Conservation (phyloP, 2,797 vertebrate genomes). For the Urosaurus nigricauda region DNA sequence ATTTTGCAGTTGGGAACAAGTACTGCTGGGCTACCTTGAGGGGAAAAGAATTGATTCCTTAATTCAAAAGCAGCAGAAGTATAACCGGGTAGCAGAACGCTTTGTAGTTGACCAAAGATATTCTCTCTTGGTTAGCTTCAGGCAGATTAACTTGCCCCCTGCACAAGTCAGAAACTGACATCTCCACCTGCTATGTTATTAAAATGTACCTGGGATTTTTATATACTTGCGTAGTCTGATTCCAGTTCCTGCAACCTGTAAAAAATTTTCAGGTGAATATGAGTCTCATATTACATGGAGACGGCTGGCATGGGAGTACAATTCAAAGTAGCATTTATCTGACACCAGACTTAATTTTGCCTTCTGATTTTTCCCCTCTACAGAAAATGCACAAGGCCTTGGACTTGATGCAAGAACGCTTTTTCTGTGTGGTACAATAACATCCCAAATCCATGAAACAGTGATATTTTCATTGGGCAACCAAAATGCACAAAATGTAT, state of each 20-base stretch:
- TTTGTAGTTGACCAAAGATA: neutral
- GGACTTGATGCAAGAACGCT: neutral
- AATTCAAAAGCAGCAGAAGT: neutral
- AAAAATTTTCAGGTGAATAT: too few species aligned
- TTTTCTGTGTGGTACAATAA: neutral
- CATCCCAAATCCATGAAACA: too few species aligned
- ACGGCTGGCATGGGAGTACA: too few species aligned
- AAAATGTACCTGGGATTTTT: neutral
- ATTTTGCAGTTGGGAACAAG: neutral
- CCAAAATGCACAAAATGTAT: too few species aligned
- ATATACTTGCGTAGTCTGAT: neutral
- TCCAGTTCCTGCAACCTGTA: too few species aligned
- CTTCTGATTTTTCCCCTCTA: neutral
- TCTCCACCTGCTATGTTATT: neutral
- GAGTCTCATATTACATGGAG: too few species aligned
- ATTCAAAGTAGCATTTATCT: too few species aligned
- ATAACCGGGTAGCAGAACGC: neutral
- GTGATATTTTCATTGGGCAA: too few species aligned
- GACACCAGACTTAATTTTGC: neutral
- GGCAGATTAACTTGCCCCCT: neutral
- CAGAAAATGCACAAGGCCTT: neutral
- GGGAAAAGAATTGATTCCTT: conserved; percentile 1
- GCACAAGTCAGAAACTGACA: neutral
- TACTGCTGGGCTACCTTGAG: neutral
- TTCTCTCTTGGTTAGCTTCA: neutral